These are phyloP conservation scores for Spizaetus ornatus DNA, from an alignment of 2,113 vertebrate species.

Conservation along the genomic window DNA sequence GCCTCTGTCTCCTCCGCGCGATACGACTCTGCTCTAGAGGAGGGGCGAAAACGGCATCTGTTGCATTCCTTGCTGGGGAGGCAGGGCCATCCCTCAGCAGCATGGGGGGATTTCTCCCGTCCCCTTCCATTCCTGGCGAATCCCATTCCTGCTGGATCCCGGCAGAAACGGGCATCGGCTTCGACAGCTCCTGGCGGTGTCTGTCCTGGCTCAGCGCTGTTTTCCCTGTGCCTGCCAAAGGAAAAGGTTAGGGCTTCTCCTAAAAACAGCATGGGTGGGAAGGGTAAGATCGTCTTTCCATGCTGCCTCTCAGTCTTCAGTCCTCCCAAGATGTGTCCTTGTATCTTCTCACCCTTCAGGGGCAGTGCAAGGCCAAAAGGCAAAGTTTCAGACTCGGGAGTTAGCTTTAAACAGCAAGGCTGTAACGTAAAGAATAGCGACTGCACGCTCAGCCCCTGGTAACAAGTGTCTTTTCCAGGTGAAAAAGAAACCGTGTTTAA, in stretches of 20 bases:
- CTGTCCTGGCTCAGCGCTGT: rapidly evolving
- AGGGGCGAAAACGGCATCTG: rapidly evolving
- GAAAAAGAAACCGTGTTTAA: not conserved
- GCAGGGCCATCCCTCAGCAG: not conserved
- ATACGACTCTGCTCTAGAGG: not conserved
- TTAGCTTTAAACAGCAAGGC: not conserved
- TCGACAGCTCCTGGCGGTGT: not conserved
- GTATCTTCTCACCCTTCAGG: not conserved
- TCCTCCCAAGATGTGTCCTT: not conserved
- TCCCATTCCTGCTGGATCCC: rapidly evolving
- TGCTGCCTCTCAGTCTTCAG: not conserved
- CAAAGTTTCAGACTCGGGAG: rapidly evolving
- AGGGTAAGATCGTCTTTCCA: not conserved
- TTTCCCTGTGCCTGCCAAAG: not conserved
- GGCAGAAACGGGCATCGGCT: rapidly evolving
- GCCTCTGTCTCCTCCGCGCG: rapidly evolving
- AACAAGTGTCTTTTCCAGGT: rapidly evolving
- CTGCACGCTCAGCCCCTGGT: rapidly evolving
- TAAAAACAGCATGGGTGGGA: not conserved
- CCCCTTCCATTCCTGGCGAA: not conserved
- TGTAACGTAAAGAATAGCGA: not conserved
- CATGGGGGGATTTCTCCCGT: not conserved
- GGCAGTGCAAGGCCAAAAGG: not conserved
- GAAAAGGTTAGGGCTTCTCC: not conserved
- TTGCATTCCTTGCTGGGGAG: not conserved